Evolutionary conservation across 2,113 vertebrate genomes (phyloP).

Genomic region (Poeciliopsis turrubarensis): DNA sequence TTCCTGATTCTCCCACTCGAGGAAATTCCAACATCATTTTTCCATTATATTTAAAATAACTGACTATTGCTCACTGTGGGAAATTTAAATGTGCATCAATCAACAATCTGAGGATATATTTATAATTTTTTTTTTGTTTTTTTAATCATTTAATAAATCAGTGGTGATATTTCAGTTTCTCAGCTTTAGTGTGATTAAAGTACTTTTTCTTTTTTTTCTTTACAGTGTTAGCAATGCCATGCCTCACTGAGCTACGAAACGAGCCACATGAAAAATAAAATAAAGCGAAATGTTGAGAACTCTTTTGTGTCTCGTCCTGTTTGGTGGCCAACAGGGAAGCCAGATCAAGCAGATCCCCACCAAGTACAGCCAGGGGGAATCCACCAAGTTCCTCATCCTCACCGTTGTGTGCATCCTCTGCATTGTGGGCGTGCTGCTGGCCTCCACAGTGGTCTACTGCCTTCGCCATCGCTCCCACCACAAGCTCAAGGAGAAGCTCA

Average conservation of each 20-base stretch:
- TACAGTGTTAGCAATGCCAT: not conserved
- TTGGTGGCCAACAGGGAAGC: conserved; percentile 78
- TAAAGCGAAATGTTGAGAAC: not conserved
- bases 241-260: not conserved
- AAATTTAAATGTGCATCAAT: not conserved
- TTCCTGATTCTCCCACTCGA: not conserved
- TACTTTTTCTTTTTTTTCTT: not conserved
- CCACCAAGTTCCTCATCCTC: conserved; percentile 91
- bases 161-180: not conserved
- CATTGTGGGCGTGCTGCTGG: conserved; percentile 88
- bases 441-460: conserved; percentile 89
- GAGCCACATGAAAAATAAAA: not conserved
- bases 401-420: conserved; percentile 89
- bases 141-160: not conserved
- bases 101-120: too few relatives aligned
- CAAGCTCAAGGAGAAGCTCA: conserved; percentile 91
- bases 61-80: not conserved
- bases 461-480: conserved; percentile 89
- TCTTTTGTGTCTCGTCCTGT: not conserved
- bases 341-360: conserved; percentile 83
- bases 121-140: not conserved
- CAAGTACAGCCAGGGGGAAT: conserved; percentile 85
- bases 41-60: not conserved
- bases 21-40: not conserved
- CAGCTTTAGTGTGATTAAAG: not conserved